Evolutionary conservation across 2,888 invertebrate genomes (phyloP), one percentile per base, ranked within the genome.

Genomic region (Pogonocherus hispidulus): DNA sequence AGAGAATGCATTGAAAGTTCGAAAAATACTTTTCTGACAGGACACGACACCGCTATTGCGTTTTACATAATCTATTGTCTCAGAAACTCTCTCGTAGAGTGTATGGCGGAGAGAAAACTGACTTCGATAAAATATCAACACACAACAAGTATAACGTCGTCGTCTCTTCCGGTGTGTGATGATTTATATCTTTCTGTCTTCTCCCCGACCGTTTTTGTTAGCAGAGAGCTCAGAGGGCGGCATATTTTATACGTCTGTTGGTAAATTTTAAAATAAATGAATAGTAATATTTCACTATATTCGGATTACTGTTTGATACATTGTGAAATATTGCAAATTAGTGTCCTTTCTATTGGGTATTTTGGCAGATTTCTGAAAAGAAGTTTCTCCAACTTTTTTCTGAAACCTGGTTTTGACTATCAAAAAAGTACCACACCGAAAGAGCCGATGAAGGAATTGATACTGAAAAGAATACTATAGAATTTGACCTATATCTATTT

Each of bases 41-140:
- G 5, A 41, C 41, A 41, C n/a, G 41, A 3, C 41, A 41, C 16
- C 14, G 41, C 27, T 14, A 23, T 27, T 52, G 19, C 14, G 46
- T 23, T 44, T 59, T 59, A 59, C 59, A 23, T 59, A 59, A 59
- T 46, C 59, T 46, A 59, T 59, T 59, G 59, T 59, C 46, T 59
- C 27, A 47, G 23, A 27, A 59, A 59, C 47, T 27, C 41, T 41
- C 41, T 41, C 14, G 16, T 41, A 16, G 16, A 14, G 41, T 41
- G 11, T 37, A 16, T 41, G 46, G 47, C 47, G 44, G 46, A 46
- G 59, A 59, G 59, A 59, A 41, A 46, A 59, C 46, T 59, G 59
- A 27, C 59, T 59, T 27, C 46, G 59, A 59, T 59, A 59, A 59
- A 59, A 59, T 47, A 59, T 59, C 59, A 59, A 59, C 59, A 59